Conservation (phyloP, 2,113 vertebrate genomes). For the Anoura caudifer region DNA sequence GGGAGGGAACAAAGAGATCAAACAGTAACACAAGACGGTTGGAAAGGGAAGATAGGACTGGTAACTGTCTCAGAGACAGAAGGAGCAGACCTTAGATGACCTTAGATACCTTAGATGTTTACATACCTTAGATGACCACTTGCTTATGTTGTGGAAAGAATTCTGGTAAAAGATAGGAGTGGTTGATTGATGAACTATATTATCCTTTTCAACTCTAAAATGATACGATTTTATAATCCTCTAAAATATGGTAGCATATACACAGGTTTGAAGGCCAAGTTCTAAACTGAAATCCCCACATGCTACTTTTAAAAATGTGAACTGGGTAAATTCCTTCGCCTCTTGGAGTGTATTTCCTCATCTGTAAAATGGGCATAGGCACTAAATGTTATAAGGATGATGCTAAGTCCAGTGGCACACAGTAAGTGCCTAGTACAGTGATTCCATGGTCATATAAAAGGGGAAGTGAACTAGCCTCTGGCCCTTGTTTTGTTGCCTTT, state of each 20-base stretch:
- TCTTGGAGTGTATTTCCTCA: not conserved
- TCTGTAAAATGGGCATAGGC: not conserved
- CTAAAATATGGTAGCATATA: not conserved
- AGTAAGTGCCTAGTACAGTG: not conserved
- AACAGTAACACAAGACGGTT: accelerated
- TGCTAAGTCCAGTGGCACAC: not conserved
- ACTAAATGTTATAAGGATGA: not conserved
- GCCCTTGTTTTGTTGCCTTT: not conserved
- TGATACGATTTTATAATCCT: not conserved
- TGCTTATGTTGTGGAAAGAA: not conserved
- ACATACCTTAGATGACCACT: not conserved
- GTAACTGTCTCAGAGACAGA: not conserved
- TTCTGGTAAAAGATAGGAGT: not conserved
- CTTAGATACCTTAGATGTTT: no score
- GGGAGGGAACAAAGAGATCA: no score
- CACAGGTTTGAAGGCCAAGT: not conserved
- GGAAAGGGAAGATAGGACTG: not conserved
- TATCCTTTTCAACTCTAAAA: not conserved
- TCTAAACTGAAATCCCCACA: not conserved
- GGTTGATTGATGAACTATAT: not conserved
- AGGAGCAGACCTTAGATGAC: not conserved
- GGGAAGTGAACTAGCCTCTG: accelerated
- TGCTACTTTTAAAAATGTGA: not conserved
- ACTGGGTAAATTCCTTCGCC: not conserved
- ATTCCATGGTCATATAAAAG: not conserved